Evolutionary conservation across 2,888 invertebrate species (phyloP), one percentile per base, ranked within the genome.

Genomic region (Harpagoxenus sublaevis): DNA sequence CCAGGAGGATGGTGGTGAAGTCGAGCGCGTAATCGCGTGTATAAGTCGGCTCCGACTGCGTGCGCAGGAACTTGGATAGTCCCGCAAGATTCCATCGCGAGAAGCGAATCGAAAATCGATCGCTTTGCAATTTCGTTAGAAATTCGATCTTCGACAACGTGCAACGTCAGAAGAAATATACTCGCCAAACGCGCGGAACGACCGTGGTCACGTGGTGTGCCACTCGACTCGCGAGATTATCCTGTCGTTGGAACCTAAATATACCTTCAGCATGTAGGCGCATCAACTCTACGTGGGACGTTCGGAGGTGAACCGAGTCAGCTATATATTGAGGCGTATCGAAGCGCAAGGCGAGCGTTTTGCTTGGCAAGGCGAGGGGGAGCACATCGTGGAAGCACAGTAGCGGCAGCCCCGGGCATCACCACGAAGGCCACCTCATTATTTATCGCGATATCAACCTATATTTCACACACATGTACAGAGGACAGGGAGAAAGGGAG

Each of bases 361-460:
- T 85, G 83, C 83, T 83, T 74, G 84, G 83, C 68, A 63, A 83
- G 86, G 78, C 78, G 73, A 84, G 73, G 85, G 87, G 84, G 42
- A 42, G 85, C 83, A 84, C 88, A 87, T 87, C 87, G 92, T 90
- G 89, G 91, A 92, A 92, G 90, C 88, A 92, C 94, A 89, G 94
- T 94, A 94, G 94, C 94, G 88, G 89, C 87, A 90, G 93, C 94
- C 94, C 91, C 88, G 88, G 94, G 94, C 94, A 92, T 92, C 92
- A 91, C 93, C 93, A 91, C 91, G 93, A 94, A 93, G 93, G 92
- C 91, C 92, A 93, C 92, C 94, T 94, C 93, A 93, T 94, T 94
- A 94, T 94, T 94, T 94, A 94, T 94, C 94, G 92, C 92, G 93
- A 94, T 94, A 94, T 94, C 94, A 94, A 94, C 94, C 94, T 94